Evolutionary conservation across 2,797 vertebrate species (phyloP), one percentile per base, ranked within the genome.

Genomic region (Menidia menidia): DNA sequence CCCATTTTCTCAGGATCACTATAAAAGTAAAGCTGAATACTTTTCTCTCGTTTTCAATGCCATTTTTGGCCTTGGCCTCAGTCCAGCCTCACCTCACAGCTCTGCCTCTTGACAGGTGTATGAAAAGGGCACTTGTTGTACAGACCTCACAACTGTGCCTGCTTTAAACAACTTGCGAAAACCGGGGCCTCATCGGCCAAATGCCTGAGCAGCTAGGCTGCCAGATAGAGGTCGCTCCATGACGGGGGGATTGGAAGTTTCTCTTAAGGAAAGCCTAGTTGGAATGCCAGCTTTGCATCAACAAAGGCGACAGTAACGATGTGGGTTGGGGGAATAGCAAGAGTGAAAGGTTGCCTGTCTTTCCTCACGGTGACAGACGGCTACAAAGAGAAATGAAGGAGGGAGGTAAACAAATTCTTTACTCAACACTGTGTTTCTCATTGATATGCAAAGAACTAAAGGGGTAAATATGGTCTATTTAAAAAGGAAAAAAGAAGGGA

Each of bases 261-360:
- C 53, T 89, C 84, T 82, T 85, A 83, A 92, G 90, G 81, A 84
- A 87, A 89, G 89, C 92, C 88, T 91, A 86, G 88, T 84, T 93
- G 92, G 89, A 93, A 94, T 94, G 89, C 90, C 87, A 90, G 77
- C 75, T 72, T 87, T 88, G 85, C 87, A 90, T 88, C 86, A 89
- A 86, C 83, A 82, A 84, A 74, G 75, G 80, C 25, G 78, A 73
- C 50, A 70, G 62, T 16, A 51, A 80, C 70, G 80, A 52, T 75
- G 67, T 57, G 69, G 13, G 57, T 68, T 31, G 64, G 64, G 69
- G 78, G 75, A 66, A 44, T 69, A 79, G 85, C 75, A 39, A 56
- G 68, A 86, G 79, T 85, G 75, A 91, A 81, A 87, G 83, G 77
- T 88, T 81, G 74, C 53, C 89, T 87, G 86, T 87, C 86, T 91